Evolutionary conservation across 2,888 invertebrate genomes (phyloP), one percentile per base, ranked within the genome.

Genomic region (Busseola fusca): DNA sequence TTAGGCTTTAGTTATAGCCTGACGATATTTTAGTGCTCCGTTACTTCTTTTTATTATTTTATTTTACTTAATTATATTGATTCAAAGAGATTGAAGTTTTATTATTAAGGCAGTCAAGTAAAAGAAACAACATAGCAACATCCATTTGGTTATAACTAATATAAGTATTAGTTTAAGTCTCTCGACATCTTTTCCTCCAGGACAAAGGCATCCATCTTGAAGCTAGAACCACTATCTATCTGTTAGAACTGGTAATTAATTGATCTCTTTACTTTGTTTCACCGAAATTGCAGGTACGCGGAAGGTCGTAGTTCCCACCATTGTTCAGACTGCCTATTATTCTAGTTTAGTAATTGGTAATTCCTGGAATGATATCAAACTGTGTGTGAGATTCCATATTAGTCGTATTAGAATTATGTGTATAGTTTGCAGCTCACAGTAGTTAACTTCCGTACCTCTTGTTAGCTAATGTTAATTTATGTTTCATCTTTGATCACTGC

Each of bases 221-320:
- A 80, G 50, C 63, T 58, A 74, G 34, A 63, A n/a, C 52, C 64
- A 69, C 64, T 42, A 64, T 45, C 63, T 66, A 69, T 73, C 74
- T 72, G 68, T 81, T 80, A 70, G 64, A 74, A 69, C 68, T 58
- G 64, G 66, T 80, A 83, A 83, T 80, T 75, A 80, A 83, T 83
- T 75, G 75, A 82, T 83, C 70, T 76, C 68, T 74, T 76, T 73
- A 80, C 71, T 83, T 84, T 70, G 80, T 73, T 82, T 66, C 65
- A 70, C 59, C 68, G 48, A 74, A 74, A 84, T 75, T 72, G 74
- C 48, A 69, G 62, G 56, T 64, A 73, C 64, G n/a, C 40, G 67
- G 56, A 64, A 66, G 70, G 62, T 64, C 65, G 57, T 42, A 78
- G 69, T 59, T 72, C 58, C n/a, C 66, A 59, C 77, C 59, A 67